phyloP scores from a whole-genome alignment of 2,113 vertebrate genomes.

The Bambusicola thoracicus region DNA sequence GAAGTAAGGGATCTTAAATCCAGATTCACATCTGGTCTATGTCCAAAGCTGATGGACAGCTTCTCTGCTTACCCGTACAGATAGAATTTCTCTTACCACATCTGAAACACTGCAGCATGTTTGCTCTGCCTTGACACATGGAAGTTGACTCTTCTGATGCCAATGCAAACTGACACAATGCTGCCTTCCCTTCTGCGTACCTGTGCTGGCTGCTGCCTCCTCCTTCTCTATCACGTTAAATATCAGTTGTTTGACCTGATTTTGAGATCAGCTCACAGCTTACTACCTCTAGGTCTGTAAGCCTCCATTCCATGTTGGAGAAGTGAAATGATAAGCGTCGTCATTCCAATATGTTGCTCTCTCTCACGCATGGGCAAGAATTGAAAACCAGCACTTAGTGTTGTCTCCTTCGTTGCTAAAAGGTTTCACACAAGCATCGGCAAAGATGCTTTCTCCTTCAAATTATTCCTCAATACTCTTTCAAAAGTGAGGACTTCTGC shows the following conservation, averaged over 20 bases:
- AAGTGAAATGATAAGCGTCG: not conserved
- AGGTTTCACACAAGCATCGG: not conserved
- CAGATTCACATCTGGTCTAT: not conserved
- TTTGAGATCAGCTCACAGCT: not conserved
- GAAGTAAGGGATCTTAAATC: not conserved
- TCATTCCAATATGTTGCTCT: not conserved
- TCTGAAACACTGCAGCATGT: not conserved
- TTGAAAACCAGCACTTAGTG: not conserved
- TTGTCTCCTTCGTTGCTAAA: not conserved
- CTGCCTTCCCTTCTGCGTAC: not conserved
- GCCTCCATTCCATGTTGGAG: not conserved
- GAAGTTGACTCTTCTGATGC: not conserved
- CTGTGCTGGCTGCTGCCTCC: rapidly evolving
- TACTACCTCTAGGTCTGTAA: not conserved
- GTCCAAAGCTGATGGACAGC: not conserved
- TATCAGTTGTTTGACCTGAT: not conserved
- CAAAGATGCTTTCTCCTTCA: not conserved
- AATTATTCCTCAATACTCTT: not conserved
- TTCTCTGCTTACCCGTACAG: not conserved
- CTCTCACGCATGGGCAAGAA: rapidly evolving
- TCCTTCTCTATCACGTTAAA: not conserved
- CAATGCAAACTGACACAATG: not conserved
- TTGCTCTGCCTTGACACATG: not conserved
- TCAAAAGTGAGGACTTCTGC: not conserved
- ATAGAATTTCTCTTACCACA: not conserved